Percentiles rank a stretch among this genome's conserved stretches.
Conservation (phyloP, 2,113 vertebrate genomes). For the Gracilinanus agilis region DNA sequence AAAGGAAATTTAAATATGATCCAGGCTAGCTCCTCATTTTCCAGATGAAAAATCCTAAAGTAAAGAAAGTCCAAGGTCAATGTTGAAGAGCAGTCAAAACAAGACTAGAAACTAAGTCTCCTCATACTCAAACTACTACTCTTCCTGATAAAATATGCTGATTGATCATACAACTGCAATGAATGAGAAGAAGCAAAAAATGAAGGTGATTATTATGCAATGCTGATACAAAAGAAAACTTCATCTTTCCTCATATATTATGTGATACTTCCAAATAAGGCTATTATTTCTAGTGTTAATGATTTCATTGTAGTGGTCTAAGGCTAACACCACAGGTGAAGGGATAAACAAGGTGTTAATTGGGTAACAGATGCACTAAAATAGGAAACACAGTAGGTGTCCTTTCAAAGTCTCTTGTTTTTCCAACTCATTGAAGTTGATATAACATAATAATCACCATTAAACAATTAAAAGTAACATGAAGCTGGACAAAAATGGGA, state of each 20-base stretch:
- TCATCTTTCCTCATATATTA: background rate
- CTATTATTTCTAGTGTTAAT: constrained; percentile 14
- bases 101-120: background rate
- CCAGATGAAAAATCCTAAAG: background rate
- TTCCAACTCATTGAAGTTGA: constrained; percentile 38
- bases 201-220: background rate
- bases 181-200: background rate
- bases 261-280: background rate
- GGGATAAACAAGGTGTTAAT: constrained; percentile 5
- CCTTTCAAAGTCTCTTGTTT: constrained; percentile 35
- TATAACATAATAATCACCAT: constrained; percentile 27
- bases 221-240: background rate
- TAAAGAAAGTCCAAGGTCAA: background rate
- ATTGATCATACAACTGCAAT: background rate
- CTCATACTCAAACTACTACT: background rate
- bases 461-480: constrained; percentile 28
- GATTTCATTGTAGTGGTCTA: background rate
- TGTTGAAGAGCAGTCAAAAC: background rate
- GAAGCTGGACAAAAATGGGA: constrained; percentile 1
- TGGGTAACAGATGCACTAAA: constrained; percentile 40
- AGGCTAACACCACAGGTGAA: background rate
- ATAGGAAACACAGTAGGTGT: constrained; percentile 23
- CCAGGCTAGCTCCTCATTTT: background rate
- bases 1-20: background rate
- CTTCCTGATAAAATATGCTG: background rate